A percentile compares a stretch with the other conserved stretches of the same genome.
phyloP scores from a whole-genome alignment of 1,140 invertebrate genomes.

The Orchestia grillus region DNA sequence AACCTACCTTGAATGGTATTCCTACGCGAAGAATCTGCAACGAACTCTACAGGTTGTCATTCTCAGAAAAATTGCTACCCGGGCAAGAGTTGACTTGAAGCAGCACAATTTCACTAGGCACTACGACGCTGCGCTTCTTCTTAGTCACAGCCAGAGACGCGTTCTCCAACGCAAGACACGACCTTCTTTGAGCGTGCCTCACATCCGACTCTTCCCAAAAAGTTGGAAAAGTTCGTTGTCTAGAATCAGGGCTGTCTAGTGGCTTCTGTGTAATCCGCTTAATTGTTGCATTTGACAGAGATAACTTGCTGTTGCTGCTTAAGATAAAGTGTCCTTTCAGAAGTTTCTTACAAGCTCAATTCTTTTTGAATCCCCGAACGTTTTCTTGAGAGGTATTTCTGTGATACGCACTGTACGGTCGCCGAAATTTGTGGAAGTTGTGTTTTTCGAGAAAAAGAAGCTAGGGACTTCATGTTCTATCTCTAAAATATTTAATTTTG shows the following conservation, averaged over 20 bases:
- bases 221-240: background rate
- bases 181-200: background rate
- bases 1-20: background rate
- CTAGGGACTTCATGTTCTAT: background rate
- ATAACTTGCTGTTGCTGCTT: slow-evolving; percentile 17
- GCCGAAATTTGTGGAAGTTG: background rate
- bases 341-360: background rate
- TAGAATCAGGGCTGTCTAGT: background rate
- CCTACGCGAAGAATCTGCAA: background rate
- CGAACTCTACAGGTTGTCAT: background rate
- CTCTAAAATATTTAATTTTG: background rate
- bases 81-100: background rate
- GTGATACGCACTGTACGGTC: background rate
- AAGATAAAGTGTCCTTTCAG: background rate
- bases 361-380: background rate
- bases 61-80: background rate
- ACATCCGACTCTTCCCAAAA: background rate
- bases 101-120: background rate
- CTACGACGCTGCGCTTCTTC: background rate
- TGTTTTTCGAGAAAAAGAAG: background rate
- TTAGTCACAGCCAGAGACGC: background rate
- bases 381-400: background rate
- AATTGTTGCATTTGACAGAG: slow-evolving; percentile 52
- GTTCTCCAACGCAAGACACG: background rate
- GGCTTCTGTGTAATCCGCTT: background rate